Evolutionary conservation across 1,140 invertebrate genomes (phyloP).

Genomic region (Hyposmocoma kahamanoa): DNA sequence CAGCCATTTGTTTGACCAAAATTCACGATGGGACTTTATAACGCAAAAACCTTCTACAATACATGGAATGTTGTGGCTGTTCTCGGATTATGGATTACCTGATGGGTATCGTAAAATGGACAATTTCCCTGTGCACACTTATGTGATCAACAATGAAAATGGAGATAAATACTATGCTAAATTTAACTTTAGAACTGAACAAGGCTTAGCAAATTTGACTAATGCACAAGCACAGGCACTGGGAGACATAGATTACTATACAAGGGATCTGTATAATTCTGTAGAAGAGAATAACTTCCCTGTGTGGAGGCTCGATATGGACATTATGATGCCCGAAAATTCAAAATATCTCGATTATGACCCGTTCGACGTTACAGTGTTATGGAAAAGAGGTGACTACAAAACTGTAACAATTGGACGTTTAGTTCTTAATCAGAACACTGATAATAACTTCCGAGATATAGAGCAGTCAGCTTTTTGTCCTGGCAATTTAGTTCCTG

Average conservation of each 20-base stretch:
- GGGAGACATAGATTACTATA: slow-evolving; percentile 80
- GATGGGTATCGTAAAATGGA: slow-evolving; percentile 86
- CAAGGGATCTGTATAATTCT: slow-evolving; percentile 73
- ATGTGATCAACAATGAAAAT: slow-evolving; percentile 78
- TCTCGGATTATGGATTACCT: slow-evolving; percentile 91
- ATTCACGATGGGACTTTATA: background rate
- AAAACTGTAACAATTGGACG: slow-evolving; percentile 79
- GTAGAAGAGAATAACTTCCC: slow-evolving; percentile 71
- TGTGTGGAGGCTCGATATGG: slow-evolving; percentile 76
- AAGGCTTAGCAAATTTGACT: slow-evolving; percentile 80
- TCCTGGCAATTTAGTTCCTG: slow-evolving; percentile 87
- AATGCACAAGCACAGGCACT: slow-evolving; percentile 74
- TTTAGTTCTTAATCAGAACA: slow-evolving; percentile 85
- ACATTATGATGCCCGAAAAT: slow-evolving; percentile 64
- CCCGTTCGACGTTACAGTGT: slow-evolving; percentile 80
- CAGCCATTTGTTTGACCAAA: background rate
- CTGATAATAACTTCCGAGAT: slow-evolving; percentile 87
- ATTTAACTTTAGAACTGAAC: slow-evolving; percentile 83
- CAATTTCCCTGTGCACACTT: slow-evolving; percentile 79
- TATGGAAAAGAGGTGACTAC: slow-evolving; percentile 72
- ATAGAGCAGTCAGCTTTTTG: slow-evolving; percentile 91
- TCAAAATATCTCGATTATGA: slow-evolving; percentile 61
- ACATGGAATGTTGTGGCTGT: background rate
- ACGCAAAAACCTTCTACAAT: background rate
- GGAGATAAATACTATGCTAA: slow-evolving; percentile 77